Evolutionary conservation across 1,140 invertebrate genomes (phyloP), one percentile per base, ranked within the genome.

Genomic region (Cataglyphis hispanica): DNA sequence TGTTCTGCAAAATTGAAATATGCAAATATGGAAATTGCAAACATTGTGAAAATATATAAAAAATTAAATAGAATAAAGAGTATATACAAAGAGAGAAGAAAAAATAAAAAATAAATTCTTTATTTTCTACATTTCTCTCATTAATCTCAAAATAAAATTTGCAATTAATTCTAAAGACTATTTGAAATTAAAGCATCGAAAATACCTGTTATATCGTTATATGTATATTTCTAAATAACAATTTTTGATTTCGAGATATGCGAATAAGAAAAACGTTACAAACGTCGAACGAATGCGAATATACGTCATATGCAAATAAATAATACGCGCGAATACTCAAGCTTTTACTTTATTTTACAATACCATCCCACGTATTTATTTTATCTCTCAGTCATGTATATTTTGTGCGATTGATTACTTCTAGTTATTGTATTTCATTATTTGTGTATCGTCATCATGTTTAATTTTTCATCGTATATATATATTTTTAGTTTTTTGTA

Each of bases 311-410:
- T 13, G 3, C 2, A 34, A 60, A 60, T 60, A 60, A 75, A 75
- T 16, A 60, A 75, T 25, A 43, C 25, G 10, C 69, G 6, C 22
- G 10, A 10, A 7, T 74, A 11, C 22, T 50, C 16, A 19, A 53
- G 31, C 22, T 56, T 69, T 80, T 80, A 80, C 22, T 56, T 31
- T 31, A 60, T 83, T 72, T 43, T 46, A 37, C 34, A 78, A 69
- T 64, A 58, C 22, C 50, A 43, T n/a, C 34, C 11, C 31, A 40
- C 77, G 64, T 19, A 69, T 80, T 22, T 40, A n/a, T 69, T 66
- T 80, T 67, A 60, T 80, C 43, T 37, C 67, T 58, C 19, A 56
- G 22, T 80, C 46, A 69, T 60, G 40, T 64, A 25, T 46, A n/a
- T 25, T 64, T 75, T 60, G 16, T 64, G 13, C 16, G 63, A 77